A percentile compares a stretch with the other conserved stretches of the same genome.
Evolutionary conservation across 2,888 invertebrate species (phyloP).

Genomic region (Acleris holmiana): DNA sequence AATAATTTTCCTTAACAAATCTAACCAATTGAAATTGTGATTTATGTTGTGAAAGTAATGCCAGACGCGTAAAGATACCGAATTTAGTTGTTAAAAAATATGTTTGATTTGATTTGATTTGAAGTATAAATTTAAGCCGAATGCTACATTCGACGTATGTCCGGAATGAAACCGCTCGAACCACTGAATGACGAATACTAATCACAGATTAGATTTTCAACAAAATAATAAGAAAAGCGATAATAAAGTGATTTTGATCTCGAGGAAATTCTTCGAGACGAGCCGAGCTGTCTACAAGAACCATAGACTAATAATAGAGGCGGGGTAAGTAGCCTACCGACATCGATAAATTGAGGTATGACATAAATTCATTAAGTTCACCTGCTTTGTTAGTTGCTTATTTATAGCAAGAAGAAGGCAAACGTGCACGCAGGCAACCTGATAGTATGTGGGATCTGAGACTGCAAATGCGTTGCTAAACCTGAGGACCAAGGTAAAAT

Average conservation of each 20-base stretch:
- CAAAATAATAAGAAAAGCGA: slow-evolving; percentile 31
- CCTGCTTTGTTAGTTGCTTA: too few relatives aligned
- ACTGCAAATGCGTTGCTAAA: too few relatives aligned
- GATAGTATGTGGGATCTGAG: too few relatives aligned
- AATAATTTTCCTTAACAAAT: slow-evolving; percentile 1
- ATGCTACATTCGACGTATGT: slow-evolving; percentile 12
- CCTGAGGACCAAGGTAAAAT: too few relatives aligned
- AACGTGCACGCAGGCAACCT: too few relatives aligned
- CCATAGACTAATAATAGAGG: slow-evolving; percentile 16
- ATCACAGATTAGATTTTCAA: slow-evolving; percentile 30
- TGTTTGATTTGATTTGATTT: not conserved
- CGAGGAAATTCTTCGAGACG: slow-evolving; percentile 21
- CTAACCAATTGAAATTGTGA: slow-evolving; percentile 16
- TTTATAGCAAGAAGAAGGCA: too few relatives aligned
- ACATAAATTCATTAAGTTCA: too few relatives aligned
- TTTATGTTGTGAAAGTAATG: slow-evolving; percentile 34
- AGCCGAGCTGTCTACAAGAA: slow-evolving; percentile 21
- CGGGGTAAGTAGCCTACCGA: too few relatives aligned
- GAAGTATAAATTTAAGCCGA: not conserved
- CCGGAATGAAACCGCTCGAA: slow-evolving; percentile 14
- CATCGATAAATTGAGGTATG: too few relatives aligned
- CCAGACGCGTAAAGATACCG: slow-evolving; percentile 23
- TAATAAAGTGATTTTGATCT: slow-evolving; percentile 21
- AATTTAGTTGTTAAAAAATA: slow-evolving; percentile 19
- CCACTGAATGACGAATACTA: slow-evolving; percentile 26